Base-by-base conservation (phyloP, 92 coral and sea anemone genomes). In the Phymanthus crucifer region DNA sequence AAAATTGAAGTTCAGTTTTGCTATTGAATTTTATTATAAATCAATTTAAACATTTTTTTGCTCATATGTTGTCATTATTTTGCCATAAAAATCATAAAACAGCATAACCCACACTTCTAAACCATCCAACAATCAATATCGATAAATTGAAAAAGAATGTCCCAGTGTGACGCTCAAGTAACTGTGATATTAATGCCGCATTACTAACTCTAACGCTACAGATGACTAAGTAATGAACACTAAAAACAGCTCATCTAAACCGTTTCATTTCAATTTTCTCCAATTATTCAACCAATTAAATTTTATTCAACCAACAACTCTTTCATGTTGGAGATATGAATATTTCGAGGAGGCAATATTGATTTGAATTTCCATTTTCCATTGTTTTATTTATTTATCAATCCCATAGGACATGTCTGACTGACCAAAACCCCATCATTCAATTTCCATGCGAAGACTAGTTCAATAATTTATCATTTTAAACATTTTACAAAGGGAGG, bases 71-170 rank as follows among this genome's bases (percentile, higher is more conserved):
- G 13, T 27, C 54, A 71, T 71, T 38, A 71, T 29, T 71, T 71
- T 71, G 47, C 31, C 54, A 71, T 71, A 71, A 71, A 70, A 6
- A 4, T 18, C 74, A 70, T 35, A 70, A 35, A 35, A 37, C 48
- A 71, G 27, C 16, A n/a, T 48, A 19, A 71, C 1, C 40, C 27
- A 32, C 27, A 45, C 34, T 6, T 18, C 14, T 45, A 37, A 71
- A n/a, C 47, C 29, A 71, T 13, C 19, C 3, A 21, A 27, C 27
- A 8, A 61, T 34, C 29, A 10, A 29, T 61, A 61, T 29, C 17
- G 1, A 17, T n/a, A 7, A 61, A 61, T n/a, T 24, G 10, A 24
- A 61, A 61, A 23, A 61, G 6, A 54, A 54, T 54, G n/a, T 54
- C 26, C 4, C 36, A 5, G 10, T 54, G 29, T 27, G 34, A 27